Evolutionary conservation across 2,888 invertebrate species (phyloP).

Genomic region (Torymus tubicola): DNA sequence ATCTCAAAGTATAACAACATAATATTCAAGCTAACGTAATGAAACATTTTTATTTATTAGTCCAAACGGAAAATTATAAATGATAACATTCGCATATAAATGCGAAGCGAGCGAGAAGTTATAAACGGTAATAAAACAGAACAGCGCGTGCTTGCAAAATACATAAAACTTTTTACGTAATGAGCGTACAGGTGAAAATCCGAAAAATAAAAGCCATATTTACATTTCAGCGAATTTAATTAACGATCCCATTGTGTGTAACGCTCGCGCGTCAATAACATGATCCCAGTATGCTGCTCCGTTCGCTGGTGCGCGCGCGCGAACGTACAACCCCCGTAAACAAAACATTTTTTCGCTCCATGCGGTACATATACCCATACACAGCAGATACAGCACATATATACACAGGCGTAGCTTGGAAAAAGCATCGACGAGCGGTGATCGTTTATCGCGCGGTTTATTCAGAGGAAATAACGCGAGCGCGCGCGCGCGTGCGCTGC

Average conservation of each 20-base stretch:
- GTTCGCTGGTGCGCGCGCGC: background rate
- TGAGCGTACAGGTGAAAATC: background rate
- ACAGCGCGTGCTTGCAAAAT: background rate
- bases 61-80: too few relatives aligned
- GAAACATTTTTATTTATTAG: too few relatives aligned
- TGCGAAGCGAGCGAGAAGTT: too few relatives aligned
- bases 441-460: conserved; percentile 47
- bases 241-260: conserved; percentile 23
- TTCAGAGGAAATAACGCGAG: conserved; percentile 46
- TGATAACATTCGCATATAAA: too few relatives aligned
- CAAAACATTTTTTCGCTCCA: conserved; percentile 21
- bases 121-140: too few relatives aligned
- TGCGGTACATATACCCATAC: too few relatives aligned
- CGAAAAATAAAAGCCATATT: background rate
- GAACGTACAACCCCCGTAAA: conserved; percentile 17
- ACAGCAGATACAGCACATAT: too few relatives aligned
- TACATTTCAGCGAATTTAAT: conserved; percentile 38
- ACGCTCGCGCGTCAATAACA: conserved; percentile 26
- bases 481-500: conserved; percentile 15
- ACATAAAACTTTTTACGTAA: background rate
- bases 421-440: background rate
- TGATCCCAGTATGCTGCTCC: background rate
- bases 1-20: too few relatives aligned
- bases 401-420: background rate
- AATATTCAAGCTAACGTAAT: too few relatives aligned